Base-by-base conservation (phyloP, 2,113 vertebrate genomes). In the Bufo gargarizans region DNA sequence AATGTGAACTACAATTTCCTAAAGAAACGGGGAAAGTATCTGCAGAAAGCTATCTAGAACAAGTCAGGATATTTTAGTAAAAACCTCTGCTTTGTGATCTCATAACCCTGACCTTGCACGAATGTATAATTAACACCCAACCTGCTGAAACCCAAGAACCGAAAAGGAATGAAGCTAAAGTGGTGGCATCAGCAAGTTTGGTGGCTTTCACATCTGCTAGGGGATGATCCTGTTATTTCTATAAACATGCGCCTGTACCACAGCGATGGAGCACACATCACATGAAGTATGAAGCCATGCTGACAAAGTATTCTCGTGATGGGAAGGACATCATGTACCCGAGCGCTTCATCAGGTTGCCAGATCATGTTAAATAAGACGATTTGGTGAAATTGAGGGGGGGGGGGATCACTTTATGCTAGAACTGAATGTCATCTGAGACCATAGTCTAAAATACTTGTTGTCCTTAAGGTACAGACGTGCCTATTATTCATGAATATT, bases 151-250 rank as follows among this genome's bases (percentile, higher is more conserved):
- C 61, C 59, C 16, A 9, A 50, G 17, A 65, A n/a, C 67, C 10
- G 4, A 71, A 17, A 87, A 56, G 16, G 12, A 71, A 71, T 12
- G 14, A 71, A 87, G 12, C 33, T 33, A 33, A 67, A 86, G 22
- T 53, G 59, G 55, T n/a, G 58, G 16, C 69, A 59, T 82, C 56
- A 82, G 71, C 67, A 74, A 76, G 69, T 76, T n/a, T 11, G 11
- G n/a, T 8, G 86, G 86, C 58, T 82, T 88, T 82, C 79, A 74
- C 86, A 82, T 79, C 86, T 88, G 86, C n/a, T 88, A 14, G 1
- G 10, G n/a, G 22, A 82, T n/a, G 69, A 76, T 19, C n/a, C 56
- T 67, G 50, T 63, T 69, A 47, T 80, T 69, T 58, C 61, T 88
- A 6, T 76, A 88, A 88, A 82, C 53, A 76, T 4, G 7, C 56